Evolutionary conservation across 2,113 vertebrate species (phyloP), one percentile per base, ranked within the genome.

Genomic region (Labrus mixtus): DNA sequence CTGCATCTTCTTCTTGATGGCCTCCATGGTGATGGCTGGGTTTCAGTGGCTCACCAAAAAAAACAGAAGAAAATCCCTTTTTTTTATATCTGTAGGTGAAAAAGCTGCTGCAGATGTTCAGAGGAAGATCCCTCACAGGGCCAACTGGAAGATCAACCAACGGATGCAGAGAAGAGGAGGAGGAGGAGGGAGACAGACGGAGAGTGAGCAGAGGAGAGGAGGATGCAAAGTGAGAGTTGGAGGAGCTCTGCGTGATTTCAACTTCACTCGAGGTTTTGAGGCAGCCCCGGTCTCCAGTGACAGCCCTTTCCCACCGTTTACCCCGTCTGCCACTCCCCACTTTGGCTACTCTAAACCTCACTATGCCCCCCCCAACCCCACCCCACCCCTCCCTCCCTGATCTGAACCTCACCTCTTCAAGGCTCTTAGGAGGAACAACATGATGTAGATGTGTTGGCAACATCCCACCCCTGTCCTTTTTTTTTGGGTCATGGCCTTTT

Each of bases 1-100:
- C 94, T 99, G 97, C 97, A 99, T 99, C 94, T 98, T 98, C 93
- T 98, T 99, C 95, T 97, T 99, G 91, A 98, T 98, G 82, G 97
- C 98, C 84, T 99, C 97, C 98, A 99, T 99, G 90, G 82, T 89
- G 90, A 79, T 70, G 48, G 2, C 45, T 55, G 75, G 55, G 51
- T 8, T 50, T 84, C 17, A 41, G 79, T 43, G 3, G 85, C 10
- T 29, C 1, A n/a, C 53, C n/a, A n/a, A n/a, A 68, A 45, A 25
- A 7, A 45, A 77, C 36, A 15, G 15, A 23, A 20, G 20, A 60
- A 45, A 20, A 2, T 3, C n/a, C n/a, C n/a, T n/a, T 43, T 53
- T 54, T 48, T 16, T 8, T 15, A 50, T 56, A 15, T 72, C 54
- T 76, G 45, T 1, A 6, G 41, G 43, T 54, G 41, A 59, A 66